Conservation (phyloP, 2,113 vertebrate species). For the Rhipidura dahli region DNA sequence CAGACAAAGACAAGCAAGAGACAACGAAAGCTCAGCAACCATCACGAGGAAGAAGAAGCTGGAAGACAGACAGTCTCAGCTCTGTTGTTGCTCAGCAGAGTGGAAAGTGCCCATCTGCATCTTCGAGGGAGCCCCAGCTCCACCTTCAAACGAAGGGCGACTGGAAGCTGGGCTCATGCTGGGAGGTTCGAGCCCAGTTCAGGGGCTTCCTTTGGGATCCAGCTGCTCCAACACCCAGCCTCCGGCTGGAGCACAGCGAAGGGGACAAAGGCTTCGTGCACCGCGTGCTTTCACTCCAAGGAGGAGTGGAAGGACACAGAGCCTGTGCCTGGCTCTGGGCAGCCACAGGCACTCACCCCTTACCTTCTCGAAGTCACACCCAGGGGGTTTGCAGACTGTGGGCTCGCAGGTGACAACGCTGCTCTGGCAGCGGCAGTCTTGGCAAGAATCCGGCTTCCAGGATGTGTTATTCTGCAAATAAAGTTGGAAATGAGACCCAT, state of each 20-base stretch:
- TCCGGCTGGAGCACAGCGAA: fast-evolving
- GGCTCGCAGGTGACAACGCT: constrained; percentile 80
- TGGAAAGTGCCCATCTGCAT: constrained; percentile 4
- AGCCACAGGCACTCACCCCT: not conserved
- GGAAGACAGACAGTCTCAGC: not conserved
- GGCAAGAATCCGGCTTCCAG: constrained; percentile 89
- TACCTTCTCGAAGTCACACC: constrained; percentile 88
- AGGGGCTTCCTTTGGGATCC: not conserved
- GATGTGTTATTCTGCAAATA: constrained; percentile 82
- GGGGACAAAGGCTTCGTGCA: not conserved
- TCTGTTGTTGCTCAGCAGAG: constrained; percentile 7
- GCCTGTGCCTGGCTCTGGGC: not conserved
- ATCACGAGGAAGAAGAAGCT: not conserved
- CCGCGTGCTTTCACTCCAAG: not conserved
- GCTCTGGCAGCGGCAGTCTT: constrained; percentile 81
- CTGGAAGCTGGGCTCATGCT: not conserved
- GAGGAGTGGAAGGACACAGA: not conserved
- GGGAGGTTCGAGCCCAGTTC: not conserved
- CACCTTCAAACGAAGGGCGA: not conserved
- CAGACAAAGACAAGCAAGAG: not conserved
- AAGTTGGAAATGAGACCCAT: constrained; percentile 2
- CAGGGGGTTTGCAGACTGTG: constrained; percentile 77
- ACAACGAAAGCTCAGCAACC: not conserved
- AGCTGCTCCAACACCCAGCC: not conserved
- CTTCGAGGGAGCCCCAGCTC: not conserved